Base-by-base conservation (phyloP, 2,888 invertebrate species). In the Perizoma affinitatum region DNA sequence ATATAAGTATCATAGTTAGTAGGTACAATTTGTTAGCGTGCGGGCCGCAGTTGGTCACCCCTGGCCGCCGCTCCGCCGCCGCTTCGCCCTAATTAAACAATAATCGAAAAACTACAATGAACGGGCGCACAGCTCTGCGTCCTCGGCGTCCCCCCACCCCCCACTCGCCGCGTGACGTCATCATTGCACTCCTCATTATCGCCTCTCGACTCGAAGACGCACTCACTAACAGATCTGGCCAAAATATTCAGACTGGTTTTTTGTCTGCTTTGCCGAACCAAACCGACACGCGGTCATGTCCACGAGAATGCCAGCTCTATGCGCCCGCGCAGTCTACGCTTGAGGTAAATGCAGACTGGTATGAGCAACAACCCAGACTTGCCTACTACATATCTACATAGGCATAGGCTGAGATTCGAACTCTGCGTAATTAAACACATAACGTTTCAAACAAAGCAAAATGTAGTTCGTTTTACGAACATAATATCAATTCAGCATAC, bases 21-120 rank as follows among this genome's bases (percentile, higher is more conserved):
- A 22, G 22, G 22, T 38, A 38, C 38, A 38, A 6, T 38, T 38
- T 22, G 41, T 38, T 42, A 34, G 41, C 40, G 40, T 63, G 85
- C 90, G 87, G 86, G 80, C 90, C 89, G 84, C 79, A 67, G 74
- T 84, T 79, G 69, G 67, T 68, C 69, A 61, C 68, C 78, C 78
- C 90, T 89, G 89, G 87, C 88, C 88, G 90, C 86, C 90, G 90
- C 88, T 86, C 84, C 89, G 90, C 90, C 90, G 91, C 91, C 90
- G 91, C 90, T 90, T 91, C 90, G 91, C 90, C 91, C 91, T 92
- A 92, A 91, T 92, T 91, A 92, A 91, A 92, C 91, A 92, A 91
- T 91, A 92, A 92, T 92, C 91, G 91, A 91, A 91, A 91, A 90
- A 91, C 90, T 91, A 91, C 91, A 91, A 91, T 90, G 90, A 91